Evolutionary conservation across 2,888 invertebrate genomes (phyloP).

Genomic region (Drosophila pseudotalamancana): DNA sequence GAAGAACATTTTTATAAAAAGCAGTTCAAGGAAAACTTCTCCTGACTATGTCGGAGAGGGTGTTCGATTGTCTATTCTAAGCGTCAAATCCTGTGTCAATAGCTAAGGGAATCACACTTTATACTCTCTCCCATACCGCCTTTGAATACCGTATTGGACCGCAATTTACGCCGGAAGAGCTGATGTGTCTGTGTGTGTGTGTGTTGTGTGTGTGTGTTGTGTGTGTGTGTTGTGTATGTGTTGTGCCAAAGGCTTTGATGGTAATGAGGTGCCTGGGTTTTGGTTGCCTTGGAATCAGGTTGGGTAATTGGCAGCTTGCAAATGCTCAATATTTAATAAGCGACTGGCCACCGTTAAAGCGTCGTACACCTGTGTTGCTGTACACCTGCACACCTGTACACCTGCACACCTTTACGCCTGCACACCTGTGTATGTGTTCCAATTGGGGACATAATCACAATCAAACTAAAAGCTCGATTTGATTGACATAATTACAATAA

Average conservation of each 20-base stretch:
- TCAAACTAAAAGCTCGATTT: conserved; percentile 5
- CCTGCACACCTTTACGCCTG: neutral
- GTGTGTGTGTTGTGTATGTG: neutral
- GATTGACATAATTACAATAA: conserved; percentile 57
- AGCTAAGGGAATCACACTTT: neutral
- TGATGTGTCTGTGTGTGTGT: neutral
- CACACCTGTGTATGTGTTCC: too few species aligned
- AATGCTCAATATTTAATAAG: conserved; percentile 37
- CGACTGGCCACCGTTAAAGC: conserved; percentile 16
- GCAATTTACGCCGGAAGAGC: neutral
- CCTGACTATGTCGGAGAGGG: too few species aligned
- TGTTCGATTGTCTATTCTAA: too few species aligned
- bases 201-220: neutral
- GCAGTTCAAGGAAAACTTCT: too few species aligned
- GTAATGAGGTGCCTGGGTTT: conserved; percentile 4
- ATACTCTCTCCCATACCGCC: too few species aligned
- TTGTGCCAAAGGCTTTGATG: conserved; percentile 3
- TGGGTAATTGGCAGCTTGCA: neutral
- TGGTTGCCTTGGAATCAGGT: conserved; percentile 26
- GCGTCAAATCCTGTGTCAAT: neutral
- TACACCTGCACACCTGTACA: conserved; percentile 2
- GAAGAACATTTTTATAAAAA: too few species aligned
- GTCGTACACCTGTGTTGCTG: neutral
- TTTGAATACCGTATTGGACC: neutral
- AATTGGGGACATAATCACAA: conserved; percentile 2